Evolutionary conservation across 2,888 invertebrate genomes (phyloP).

Genomic region (Sarcophaga carnaria): DNA sequence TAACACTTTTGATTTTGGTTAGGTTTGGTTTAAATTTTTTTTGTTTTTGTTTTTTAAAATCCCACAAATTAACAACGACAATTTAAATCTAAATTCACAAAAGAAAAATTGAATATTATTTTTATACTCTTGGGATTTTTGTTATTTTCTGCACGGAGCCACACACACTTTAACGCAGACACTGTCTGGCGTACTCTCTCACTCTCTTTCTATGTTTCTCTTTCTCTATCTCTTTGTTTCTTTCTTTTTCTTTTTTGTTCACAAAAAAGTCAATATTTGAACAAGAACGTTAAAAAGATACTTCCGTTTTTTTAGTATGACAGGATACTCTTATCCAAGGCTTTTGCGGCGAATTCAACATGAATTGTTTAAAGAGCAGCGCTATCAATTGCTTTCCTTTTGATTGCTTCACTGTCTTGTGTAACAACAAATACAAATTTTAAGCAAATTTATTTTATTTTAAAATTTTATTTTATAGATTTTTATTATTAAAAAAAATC

Average conservation of each 20-base stretch:
- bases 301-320: background rate
- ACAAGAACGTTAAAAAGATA: background rate
- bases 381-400: background rate
- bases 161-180: background rate
- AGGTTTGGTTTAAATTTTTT: background rate
- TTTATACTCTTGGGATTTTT: background rate
- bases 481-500: conserved; percentile 4
- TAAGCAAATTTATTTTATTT: conserved; percentile 2
- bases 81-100: background rate
- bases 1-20: conserved; percentile 10
- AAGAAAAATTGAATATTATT: background rate
- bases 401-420: conserved; percentile 1
- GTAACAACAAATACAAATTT: background rate
- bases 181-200: background rate
- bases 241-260: background rate
- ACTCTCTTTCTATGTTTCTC: background rate
- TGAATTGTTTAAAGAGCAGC: conserved; percentile 44
- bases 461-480: background rate
- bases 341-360: conserved; percentile 64
- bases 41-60: conserved; percentile 2
- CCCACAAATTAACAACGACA: conserved; percentile 11
- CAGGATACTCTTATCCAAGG: background rate
- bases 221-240: background rate
- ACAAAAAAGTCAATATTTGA: background rate
- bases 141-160: background rate